Percentiles rank a stretch among this genome's conserved stretches.
Conservation (phyloP, 92 coral and sea anemone genomes). For the Siderastrea siderea region DNA sequence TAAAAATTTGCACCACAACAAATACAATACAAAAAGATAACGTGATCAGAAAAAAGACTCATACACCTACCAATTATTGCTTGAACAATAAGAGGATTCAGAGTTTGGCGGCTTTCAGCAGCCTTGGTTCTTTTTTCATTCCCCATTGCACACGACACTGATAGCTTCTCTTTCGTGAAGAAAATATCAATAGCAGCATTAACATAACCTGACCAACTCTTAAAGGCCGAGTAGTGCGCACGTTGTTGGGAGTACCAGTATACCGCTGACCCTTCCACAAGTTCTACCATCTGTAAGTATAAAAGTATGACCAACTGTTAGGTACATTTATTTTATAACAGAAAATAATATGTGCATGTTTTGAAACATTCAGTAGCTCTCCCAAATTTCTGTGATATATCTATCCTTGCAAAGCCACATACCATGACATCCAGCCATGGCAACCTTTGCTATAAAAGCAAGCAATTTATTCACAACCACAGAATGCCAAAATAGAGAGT, state of each 20-base stretch:
- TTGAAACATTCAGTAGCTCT: no score
- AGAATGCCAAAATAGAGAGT: neutral
- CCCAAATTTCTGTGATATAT: no score
- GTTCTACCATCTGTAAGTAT: constrained; percentile 30
- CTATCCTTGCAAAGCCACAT: no score
- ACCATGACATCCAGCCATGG: no score
- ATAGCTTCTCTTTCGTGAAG: constrained; percentile 31
- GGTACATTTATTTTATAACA: no score
- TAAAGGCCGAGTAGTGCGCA: constrained; percentile 41
- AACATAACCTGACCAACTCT: constrained; percentile 8
- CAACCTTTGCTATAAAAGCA: no score
- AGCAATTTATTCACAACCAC: neutral
- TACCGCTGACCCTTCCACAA: constrained; percentile 21
- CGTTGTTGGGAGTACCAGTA: constrained; percentile 24
- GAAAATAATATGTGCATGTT: no score
- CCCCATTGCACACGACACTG: constrained; percentile 27
- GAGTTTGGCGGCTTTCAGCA: neutral
- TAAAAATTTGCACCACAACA: neutral
- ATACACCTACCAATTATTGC: constrained; percentile 33
- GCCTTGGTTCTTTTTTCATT: constrained; percentile 16
- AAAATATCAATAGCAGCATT: constrained; percentile 49
- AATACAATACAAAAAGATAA: neutral
- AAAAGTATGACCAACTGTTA: no score
- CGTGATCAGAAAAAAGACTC: neutral
- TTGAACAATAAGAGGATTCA: constrained; percentile 34